Evolutionary conservation across 2,113 vertebrate species (phyloP).

Genomic region (Meleagris gallopavo): DNA sequence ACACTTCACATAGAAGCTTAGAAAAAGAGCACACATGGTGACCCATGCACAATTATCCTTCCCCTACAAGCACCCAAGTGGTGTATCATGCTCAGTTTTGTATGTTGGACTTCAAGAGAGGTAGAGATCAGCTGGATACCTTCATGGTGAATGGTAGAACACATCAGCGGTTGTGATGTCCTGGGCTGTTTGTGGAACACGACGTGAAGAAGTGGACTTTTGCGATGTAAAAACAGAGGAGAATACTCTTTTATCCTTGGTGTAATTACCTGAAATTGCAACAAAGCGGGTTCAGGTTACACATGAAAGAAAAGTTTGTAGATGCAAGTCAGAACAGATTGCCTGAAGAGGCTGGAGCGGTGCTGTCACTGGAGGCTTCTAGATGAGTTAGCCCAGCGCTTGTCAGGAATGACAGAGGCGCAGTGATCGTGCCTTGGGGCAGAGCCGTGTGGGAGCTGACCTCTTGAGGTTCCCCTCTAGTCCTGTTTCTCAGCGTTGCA

Average conservation of each 20-base stretch:
- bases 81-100: neutral
- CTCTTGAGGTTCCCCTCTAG: neutral
- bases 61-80: neutral
- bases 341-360: slow-evolving; percentile 15
- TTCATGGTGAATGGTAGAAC: neutral
- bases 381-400: neutral
- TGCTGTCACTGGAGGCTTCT: neutral
- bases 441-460: neutral
- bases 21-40: neutral
- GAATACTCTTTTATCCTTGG: neutral
- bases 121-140: neutral
- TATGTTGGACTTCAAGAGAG: neutral
- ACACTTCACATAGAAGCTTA: neutral
- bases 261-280: neutral
- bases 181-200: neutral
- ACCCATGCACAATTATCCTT: neutral
- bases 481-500: neutral
- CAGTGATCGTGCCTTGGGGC: neutral
- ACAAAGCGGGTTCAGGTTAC: neutral
- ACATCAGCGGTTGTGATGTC: neutral
- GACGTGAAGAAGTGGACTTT: neutral
- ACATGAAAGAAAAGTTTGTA: neutral
- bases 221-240: neutral
- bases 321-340: slow-evolving; percentile 31
- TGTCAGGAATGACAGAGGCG: neutral